phyloP scores from a whole-genome alignment of 2,113 vertebrate genomes.

The Mobula hypostoma region DNA sequence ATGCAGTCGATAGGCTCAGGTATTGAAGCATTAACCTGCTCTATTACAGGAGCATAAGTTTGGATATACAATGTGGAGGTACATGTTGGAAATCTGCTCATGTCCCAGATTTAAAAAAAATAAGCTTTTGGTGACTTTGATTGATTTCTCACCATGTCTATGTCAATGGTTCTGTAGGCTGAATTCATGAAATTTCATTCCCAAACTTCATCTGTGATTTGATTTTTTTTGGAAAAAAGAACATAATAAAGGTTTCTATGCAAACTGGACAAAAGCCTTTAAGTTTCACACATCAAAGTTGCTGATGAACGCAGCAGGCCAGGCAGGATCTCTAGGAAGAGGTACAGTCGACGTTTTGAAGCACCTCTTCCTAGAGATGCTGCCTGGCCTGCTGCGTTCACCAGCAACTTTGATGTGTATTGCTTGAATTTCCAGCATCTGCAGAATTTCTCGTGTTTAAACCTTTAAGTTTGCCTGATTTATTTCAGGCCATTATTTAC shows the following conservation, averaged over 20 bases:
- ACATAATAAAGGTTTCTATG: not conserved
- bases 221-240: not conserved
- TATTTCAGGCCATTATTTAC: not conserved
- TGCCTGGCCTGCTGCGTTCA: no score
- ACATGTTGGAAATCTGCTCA: slow-evolving; percentile 27
- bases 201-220: not conserved
- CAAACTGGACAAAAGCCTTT: not conserved
- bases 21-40: slow-evolving; percentile 42
- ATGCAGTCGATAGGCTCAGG: slow-evolving; percentile 39
- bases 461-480: not conserved
- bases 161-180: not conserved
- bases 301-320: no score
- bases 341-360: no score
- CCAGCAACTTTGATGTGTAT: no score
- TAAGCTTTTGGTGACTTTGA: slow-evolving; percentile 10
- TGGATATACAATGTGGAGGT: slow-evolving; percentile 38
- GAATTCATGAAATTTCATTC: not conserved
- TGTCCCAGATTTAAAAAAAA: not conserved
- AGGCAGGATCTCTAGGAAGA: no score
- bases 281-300: not conserved
- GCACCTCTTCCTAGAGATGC: no score
- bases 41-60: slow-evolving; percentile 38
- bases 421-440: no score
- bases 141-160: not conserved
- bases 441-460: not conserved